These are phyloP conservation scores for Philereme vetulata DNA, from an alignment of 2,888 invertebrate species.

Conservation along the genomic window DNA sequence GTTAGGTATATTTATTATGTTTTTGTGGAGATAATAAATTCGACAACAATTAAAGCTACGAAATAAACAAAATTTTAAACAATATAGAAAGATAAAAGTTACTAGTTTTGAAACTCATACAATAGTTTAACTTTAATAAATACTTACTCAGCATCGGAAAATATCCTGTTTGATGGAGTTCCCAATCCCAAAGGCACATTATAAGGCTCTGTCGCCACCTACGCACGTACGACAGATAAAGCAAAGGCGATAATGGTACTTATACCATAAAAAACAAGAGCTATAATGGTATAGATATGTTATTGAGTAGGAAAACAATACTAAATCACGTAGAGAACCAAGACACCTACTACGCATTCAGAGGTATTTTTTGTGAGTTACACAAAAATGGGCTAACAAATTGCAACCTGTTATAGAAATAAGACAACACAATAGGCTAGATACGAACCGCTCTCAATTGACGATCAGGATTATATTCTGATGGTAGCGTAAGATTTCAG, in stretches of 20 bases:
- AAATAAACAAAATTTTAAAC: conserved; percentile 3
- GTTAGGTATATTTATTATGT: too few relatives aligned
- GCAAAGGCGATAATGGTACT: conserved; percentile 12
- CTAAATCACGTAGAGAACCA: conserved; percentile 33
- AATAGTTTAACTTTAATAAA: conserved; percentile 12
- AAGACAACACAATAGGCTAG: background rate
- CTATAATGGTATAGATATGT: conserved; percentile 16
- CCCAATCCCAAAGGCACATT: conserved; percentile 17
- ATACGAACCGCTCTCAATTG: background rate
- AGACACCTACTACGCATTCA: conserved; percentile 17
- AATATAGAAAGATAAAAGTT: background rate
- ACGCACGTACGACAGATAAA: conserved; percentile 19
- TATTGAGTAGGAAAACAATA: conserved; percentile 35
- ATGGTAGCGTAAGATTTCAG: background rate
- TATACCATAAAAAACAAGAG: conserved; percentile 19
- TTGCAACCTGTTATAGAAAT: background rate
- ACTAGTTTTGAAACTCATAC: too few relatives aligned
- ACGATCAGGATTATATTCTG: background rate
- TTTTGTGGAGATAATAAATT: background rate
- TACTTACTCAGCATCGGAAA: conserved; percentile 5
- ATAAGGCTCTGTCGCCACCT: conserved; percentile 19
- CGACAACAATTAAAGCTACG: background rate
- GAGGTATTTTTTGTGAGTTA: conserved; percentile 17
- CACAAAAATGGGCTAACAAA: conserved; percentile 16
- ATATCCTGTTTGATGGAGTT: conserved; percentile 16